Evolutionary conservation across 2,797 vertebrate species (phyloP), one percentile per base, ranked within the genome.

Genomic region (Sardinella longiceps): DNA sequence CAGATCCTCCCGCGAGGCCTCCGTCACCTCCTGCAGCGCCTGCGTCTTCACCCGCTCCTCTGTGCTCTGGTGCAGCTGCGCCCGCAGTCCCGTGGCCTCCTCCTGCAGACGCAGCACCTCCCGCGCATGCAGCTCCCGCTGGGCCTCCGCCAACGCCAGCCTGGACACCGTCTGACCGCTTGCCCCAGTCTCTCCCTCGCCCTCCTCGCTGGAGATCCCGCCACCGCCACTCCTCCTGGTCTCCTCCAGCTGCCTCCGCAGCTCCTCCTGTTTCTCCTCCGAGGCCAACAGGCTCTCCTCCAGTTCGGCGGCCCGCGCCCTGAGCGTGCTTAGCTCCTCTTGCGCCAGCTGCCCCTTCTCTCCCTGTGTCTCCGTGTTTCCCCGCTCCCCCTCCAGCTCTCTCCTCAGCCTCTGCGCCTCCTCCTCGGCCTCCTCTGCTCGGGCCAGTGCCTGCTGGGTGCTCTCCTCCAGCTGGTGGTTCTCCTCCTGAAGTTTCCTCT

Each of bases 381-480:
- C 92, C 80, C 96, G 92, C 1, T 96, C 94, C 87, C 87, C 83
- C 87, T 87, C 83, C 74, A 94, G 96, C 11, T 96, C 95, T 1
- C 89, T 89, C 51, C 93, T 91, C 6, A 96, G 87, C 82, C 89
- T 89, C 60, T 94, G 92, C 18, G 96, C 87, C 25, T 88, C 95
- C 90, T 90, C 90, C 82, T 96, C 95, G 1, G 93, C 91, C 23
- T 89, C 82, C 63, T 95, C 93, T 77, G 89, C 95, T 83, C 95
- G 93, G 15, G 90, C 84, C 0, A 89, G 88, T 28, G 90, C 84
- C n/a, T 92, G 96, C 87, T 96, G 95, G 12, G 92, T 43, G 60
- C 91, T 93, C 90, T 96, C 94, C 89, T 97, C 93, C 84, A 97
- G 89, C 85, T 92, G 93, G 82, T 89, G 90, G 89, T 96, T 97